phyloP scores from a whole-genome alignment of 53 echinoderm and acorn worm species.

The Zoroaster sp. region DNA sequence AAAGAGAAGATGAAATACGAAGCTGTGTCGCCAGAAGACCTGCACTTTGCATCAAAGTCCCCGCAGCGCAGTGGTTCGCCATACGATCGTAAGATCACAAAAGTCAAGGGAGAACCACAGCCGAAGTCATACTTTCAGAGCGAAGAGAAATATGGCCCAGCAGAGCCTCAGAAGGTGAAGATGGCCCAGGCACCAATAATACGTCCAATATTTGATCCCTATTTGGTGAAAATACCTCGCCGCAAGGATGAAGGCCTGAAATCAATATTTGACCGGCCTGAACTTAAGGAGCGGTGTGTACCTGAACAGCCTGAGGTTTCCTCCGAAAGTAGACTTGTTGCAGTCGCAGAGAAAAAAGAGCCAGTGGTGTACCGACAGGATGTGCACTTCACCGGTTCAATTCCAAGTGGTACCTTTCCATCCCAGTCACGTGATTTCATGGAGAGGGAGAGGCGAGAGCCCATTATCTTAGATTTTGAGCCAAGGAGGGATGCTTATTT shows the following conservation, averaged over 20 bases:
- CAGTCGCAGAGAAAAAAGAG: slow-evolving; percentile 25
- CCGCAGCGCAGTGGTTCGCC: not conserved
- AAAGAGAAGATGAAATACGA: slow-evolving; percentile 36
- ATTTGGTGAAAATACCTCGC: slow-evolving; percentile 78
- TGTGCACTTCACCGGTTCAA: slow-evolving; percentile 32
- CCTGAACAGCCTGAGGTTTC: slow-evolving; percentile 54
- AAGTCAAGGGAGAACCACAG: not conserved
- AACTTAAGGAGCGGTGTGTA: slow-evolving; percentile 67
- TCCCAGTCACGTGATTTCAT: not conserved
- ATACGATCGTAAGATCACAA: not conserved
- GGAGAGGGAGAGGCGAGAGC: slow-evolving; percentile 6
- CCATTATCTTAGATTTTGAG: not conserved
- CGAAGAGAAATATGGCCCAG: slow-evolving; percentile 4
- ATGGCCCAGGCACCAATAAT: slow-evolving; percentile 8
- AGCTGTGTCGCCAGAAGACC: slow-evolving; percentile 41
- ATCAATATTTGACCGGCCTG: slow-evolving; percentile 85
- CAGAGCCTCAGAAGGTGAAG: slow-evolving; percentile 18
- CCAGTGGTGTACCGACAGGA: slow-evolving; percentile 40
- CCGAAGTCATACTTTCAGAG: not conserved
- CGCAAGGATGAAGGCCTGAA: slow-evolving; percentile 87
- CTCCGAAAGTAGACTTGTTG: not conserved
- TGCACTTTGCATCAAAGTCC: slow-evolving; percentile 15
- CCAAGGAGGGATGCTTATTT: not conserved
- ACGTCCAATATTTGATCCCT: slow-evolving; percentile 69
- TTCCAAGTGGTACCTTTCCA: slow-evolving; percentile 4